Percentiles rank a stretch among this genome's conserved stretches.
phyloP scores from a whole-genome alignment of 2,888 invertebrate species.

The Ceraclea dissimilis region DNA sequence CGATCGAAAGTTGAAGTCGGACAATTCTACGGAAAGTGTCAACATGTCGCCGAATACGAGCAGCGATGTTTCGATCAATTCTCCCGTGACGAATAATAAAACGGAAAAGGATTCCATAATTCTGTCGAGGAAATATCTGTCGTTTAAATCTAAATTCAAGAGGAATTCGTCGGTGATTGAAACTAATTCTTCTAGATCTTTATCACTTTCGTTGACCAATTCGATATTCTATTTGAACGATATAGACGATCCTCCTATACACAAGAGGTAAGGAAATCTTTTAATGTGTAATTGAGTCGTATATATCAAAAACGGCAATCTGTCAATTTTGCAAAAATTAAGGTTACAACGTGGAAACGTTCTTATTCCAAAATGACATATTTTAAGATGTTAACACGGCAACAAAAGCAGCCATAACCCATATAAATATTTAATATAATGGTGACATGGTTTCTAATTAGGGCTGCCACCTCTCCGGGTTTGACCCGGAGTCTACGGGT shows the following conservation, averaged over 20 bases:
- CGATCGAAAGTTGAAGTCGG: conserved; percentile 4
- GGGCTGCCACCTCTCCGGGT: no score
- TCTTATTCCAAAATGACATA: no score
- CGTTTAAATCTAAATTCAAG: conserved; percentile 56
- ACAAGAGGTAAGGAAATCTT: conserved; percentile 39
- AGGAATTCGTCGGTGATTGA: conserved; percentile 52
- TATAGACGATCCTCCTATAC: conserved; percentile 57
- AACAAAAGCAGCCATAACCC: no score
- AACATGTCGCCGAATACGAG: conserved; percentile 1
- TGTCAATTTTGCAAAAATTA: no score
- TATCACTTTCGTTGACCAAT: conserved; percentile 50
- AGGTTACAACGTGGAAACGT: no score
- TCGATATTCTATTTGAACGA: conserved; percentile 69
- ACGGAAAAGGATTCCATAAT: conserved; percentile 12
- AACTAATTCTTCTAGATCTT: conserved; percentile 46
- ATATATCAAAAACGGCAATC: no score
- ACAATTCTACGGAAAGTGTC: conserved; percentile 2
- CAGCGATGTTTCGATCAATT: not conserved
- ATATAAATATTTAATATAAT: no score
- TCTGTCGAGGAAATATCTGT: conserved; percentile 40
- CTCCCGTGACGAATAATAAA: conserved; percentile 6
- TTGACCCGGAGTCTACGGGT: no score
- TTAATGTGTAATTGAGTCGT: not conserved
- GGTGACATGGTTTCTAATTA: no score
- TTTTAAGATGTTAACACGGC: no score